These are phyloP conservation scores for Ataeniobius toweri DNA, from an alignment of 2,797 vertebrate species.

Conservation along the genomic window DNA sequence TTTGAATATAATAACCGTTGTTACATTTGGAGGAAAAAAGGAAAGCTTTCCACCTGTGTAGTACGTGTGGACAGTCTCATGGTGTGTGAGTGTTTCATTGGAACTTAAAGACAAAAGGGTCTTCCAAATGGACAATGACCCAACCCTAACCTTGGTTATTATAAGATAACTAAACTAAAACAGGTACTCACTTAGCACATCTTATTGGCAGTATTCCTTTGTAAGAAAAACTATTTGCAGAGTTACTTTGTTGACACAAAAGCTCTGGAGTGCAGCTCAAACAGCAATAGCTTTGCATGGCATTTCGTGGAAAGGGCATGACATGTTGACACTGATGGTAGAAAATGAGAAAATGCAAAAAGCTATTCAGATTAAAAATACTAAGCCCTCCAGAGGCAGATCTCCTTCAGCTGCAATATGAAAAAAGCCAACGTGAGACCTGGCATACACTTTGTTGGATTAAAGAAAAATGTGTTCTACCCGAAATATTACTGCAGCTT, in stretches of 20 bases:
- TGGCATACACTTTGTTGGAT: slow-evolving; percentile 64
- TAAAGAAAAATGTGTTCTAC: slow-evolving; percentile 64
- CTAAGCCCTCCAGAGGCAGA: slow-evolving; percentile 58
- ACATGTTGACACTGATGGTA: slow-evolving; percentile 37
- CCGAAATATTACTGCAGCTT: slow-evolving; percentile 57
- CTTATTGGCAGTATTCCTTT: slow-evolving; percentile 2
- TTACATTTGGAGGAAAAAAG: no score
- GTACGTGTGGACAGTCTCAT: no score
- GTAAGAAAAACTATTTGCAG: slow-evolving; percentile 5
- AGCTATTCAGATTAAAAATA: slow-evolving; percentile 63
- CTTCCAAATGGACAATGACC: not conserved
- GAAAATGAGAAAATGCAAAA: slow-evolving; percentile 47
- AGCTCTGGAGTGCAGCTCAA: slow-evolving; percentile 7
- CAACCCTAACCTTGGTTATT: not conserved
- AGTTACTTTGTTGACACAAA: slow-evolving; percentile 19
- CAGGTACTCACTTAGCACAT: not conserved
- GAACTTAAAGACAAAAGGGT: not conserved
- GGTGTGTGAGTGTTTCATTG: not conserved
- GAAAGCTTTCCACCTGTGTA: no score
- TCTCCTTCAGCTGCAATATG: slow-evolving; percentile 46
- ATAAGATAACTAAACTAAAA: slow-evolving; percentile 12
- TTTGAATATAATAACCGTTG: no score
- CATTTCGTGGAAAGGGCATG: slow-evolving; percentile 39
- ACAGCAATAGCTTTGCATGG: slow-evolving; percentile 37
- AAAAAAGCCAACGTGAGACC: slow-evolving; percentile 64